Evolutionary conservation across 30 jellyfish, hydroid and myxozoan genomes (phyloP).

Genomic region (Chrysaora quinquecirrha): DNA sequence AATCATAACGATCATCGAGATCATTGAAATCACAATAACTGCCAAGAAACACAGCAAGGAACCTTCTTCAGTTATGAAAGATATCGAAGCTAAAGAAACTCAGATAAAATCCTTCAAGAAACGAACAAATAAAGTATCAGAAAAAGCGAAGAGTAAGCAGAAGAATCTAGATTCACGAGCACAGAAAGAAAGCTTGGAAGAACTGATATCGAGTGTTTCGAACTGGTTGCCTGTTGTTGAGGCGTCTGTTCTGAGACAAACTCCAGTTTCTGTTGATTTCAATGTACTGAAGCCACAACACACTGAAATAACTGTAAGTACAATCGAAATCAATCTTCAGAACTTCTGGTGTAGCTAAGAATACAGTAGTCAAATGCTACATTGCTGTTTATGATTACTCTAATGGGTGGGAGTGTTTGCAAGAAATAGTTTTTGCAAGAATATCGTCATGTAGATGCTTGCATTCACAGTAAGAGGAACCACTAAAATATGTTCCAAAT

Average conservation of each 20-base stretch:
- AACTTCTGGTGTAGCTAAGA: too few species aligned
- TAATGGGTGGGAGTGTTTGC: too few species aligned
- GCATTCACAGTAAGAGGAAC: too few species aligned
- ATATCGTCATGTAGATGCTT: too few species aligned
- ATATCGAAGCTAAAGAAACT: slow-evolving; percentile 47
- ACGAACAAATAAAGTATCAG: slow-evolving; percentile 21
- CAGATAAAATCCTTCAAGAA: slow-evolving; percentile 51
- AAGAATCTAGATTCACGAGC: slow-evolving; percentile 28
- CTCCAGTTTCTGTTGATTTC: slow-evolving; percentile 93
- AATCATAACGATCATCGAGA: slow-evolving; percentile 70
- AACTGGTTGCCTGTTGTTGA: slow-evolving; percentile 79
- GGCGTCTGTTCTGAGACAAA: slow-evolving; percentile 68
- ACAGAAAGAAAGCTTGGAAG: slow-evolving; percentile 56
- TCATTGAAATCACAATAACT: slow-evolving; percentile 72
- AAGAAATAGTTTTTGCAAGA: too few species aligned
- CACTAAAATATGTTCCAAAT: too few species aligned
- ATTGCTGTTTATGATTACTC: too few species aligned
- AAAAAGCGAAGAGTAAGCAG: slow-evolving; percentile 64
- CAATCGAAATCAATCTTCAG: too few species aligned
- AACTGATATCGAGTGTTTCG: slow-evolving; percentile 37
- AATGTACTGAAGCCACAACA: slow-evolving; percentile 74
- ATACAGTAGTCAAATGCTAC: too few species aligned
- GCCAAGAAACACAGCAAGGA: slow-evolving; percentile 43
- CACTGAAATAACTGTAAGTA: slow-evolving; percentile 26
- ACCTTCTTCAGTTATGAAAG: slow-evolving; percentile 43